phyloP scores from a whole-genome alignment of 2,797 vertebrate genomes.

The Naso thynnoides region DNA sequence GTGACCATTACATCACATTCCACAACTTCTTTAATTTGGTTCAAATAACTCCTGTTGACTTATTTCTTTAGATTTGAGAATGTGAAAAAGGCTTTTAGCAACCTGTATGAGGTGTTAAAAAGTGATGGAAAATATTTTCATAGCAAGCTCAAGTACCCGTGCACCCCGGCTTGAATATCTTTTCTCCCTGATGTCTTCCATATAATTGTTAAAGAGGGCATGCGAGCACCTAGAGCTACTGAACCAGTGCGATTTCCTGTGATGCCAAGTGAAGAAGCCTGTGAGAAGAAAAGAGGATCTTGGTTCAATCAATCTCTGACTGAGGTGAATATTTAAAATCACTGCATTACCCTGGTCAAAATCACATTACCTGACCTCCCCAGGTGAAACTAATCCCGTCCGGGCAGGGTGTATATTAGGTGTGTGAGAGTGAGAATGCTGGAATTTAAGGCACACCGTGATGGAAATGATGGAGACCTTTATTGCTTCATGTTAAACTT shows the following conservation, averaged over 20 bases:
- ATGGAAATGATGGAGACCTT: not conserved
- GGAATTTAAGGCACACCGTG: not conserved
- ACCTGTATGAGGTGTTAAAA: conserved; percentile 23
- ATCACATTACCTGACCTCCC: too few relatives aligned
- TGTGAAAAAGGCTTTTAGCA: conserved; percentile 27
- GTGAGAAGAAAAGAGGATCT: not conserved
- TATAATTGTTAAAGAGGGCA: conserved; percentile 10
- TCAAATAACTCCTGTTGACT: conserved; percentile 45
- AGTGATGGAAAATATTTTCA: conserved; percentile 32
- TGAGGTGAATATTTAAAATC: not conserved
- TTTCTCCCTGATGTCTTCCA: conserved; percentile 17
- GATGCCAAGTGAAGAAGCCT: not conserved
- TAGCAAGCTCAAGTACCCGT: conserved; percentile 7
- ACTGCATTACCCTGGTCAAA: too few relatives aligned
- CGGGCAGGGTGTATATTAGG: too few relatives aligned
- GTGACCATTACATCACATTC: conserved; percentile 74
- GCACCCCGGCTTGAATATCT: not conserved
- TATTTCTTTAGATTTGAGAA: conserved; percentile 27
- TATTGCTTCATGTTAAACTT: not conserved
- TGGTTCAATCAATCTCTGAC: not conserved
- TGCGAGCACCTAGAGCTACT: not conserved
- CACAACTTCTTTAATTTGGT: conserved; percentile 47
- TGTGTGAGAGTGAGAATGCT: not conserved
- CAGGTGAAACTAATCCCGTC: too few relatives aligned
- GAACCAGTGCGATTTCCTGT: conserved; percentile 16